phyloP scores from a whole-genome alignment of 2,888 invertebrate genomes.

The Busseola fusca region DNA sequence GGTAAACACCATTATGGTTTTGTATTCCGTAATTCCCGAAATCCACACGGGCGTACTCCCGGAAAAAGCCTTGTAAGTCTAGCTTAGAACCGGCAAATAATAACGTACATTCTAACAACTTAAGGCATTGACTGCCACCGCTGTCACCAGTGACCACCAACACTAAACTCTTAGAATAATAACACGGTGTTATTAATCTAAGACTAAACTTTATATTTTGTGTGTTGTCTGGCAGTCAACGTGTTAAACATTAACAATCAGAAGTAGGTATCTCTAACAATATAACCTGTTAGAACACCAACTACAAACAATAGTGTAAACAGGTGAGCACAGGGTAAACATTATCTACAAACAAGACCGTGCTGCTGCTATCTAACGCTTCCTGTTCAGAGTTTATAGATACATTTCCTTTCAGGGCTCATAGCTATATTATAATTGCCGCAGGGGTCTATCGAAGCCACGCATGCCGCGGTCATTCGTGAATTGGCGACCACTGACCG shows the following conservation, averaged over 20 bases:
- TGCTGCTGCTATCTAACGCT: slow-evolving; percentile 60
- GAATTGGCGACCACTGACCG: neutral
- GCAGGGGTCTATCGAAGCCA: neutral
- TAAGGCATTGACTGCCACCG: no score
- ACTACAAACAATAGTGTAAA: slow-evolving; percentile 41
- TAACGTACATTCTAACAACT: slow-evolving; percentile 5
- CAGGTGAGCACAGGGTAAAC: slow-evolving; percentile 39
- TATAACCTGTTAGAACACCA: slow-evolving; percentile 42
- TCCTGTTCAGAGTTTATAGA: slow-evolving; percentile 65
- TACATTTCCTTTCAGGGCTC: slow-evolving; percentile 60
- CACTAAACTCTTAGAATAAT: no score
- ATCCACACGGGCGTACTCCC: rapidly evolving
- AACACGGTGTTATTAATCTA: no score
- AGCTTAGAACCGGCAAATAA: neutral
- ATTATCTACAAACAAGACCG: slow-evolving; percentile 58
- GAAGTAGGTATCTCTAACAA: slow-evolving; percentile 45
- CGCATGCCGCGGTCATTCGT: no score
- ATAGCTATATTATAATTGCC: neutral
- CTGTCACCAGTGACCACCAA: no score
- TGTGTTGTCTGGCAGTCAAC: no score
- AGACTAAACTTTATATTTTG: no score
- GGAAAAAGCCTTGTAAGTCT: neutral
- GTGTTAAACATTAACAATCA: slow-evolving; percentile 39
- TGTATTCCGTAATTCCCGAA: neutral
- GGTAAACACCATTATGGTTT: neutral